Percentiles rank a stretch among this genome's conserved stretches.
Evolutionary conservation across 1,140 invertebrate genomes (phyloP).

Genomic region (Watersipora subatra): DNA sequence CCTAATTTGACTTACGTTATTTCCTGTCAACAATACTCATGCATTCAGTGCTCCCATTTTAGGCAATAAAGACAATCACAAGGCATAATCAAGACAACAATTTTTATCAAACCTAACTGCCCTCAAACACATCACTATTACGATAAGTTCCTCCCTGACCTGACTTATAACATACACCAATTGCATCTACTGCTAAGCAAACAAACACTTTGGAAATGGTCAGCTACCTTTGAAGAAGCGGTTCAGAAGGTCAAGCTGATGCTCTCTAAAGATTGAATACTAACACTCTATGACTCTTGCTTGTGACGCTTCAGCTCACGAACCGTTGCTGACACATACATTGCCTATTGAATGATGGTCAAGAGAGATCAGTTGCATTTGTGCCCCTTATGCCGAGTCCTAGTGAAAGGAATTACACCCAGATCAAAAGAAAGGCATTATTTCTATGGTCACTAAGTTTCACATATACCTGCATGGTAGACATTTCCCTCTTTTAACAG

Average conservation of each 20-base stretch:
- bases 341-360: conserved; percentile 22
- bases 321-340: conserved; percentile 40
- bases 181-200: background rate
- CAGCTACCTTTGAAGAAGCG: background rate
- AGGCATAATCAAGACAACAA: too few relatives aligned
- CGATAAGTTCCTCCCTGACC: background rate
- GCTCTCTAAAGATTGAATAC: conserved; percentile 16
- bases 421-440: background rate
- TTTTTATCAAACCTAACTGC: too few relatives aligned
- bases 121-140: too few relatives aligned
- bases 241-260: conserved; percentile 16
- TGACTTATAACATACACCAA: background rate
- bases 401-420: conserved; percentile 21
- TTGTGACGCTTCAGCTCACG: conserved; percentile 40
- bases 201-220: background rate
- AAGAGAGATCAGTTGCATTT: conserved; percentile 34
- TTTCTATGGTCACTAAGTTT: too few relatives aligned
- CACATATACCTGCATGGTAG: too few relatives aligned
- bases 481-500: too few relatives aligned
- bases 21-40: too few relatives aligned
- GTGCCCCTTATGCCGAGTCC: conserved; percentile 29
- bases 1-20: too few relatives aligned
- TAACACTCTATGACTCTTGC: conserved; percentile 40
- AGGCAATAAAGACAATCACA: too few relatives aligned
- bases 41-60: too few relatives aligned